These are phyloP conservation scores for Dioctria linearis DNA, from an alignment of 2,888 invertebrate genomes.

Conservation along the genomic window DNA sequence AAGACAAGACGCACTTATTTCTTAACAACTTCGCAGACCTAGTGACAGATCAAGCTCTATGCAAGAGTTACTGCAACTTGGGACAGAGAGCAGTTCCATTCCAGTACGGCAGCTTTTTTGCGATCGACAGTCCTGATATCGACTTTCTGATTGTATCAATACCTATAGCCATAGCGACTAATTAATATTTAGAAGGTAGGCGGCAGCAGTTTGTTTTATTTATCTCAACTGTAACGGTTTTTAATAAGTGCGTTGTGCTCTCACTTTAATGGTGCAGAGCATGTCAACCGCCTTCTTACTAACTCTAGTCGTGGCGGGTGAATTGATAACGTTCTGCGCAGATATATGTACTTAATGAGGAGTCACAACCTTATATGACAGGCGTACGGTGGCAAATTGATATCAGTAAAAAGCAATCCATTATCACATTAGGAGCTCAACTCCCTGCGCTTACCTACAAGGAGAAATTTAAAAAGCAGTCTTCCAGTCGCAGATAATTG, in stretches of 20 bases:
- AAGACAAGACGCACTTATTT: constrained; percentile 43
- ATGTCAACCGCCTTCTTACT: constrained; percentile 6
- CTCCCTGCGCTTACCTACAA: background rate
- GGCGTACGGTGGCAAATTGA: constrained; percentile 47
- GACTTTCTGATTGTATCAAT: constrained; percentile 49
- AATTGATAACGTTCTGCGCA: constrained; percentile 28
- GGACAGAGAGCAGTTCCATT: constrained; percentile 16
- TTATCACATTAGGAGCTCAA: constrained; percentile 44
- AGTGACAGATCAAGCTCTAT: constrained; percentile 41
- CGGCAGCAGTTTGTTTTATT: constrained; percentile 47
- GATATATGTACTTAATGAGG: constrained; percentile 26
- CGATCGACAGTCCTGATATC: constrained; percentile 39
- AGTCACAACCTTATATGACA: constrained; percentile 35
- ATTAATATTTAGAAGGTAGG: constrained; percentile 52
- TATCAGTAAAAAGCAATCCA: constrained; percentile 40
- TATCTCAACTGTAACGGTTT: constrained; percentile 46
- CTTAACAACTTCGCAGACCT: background rate
- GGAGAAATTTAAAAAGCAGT: constrained; percentile 45
- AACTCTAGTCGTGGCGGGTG: background rate
- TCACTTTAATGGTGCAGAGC: constrained; percentile 22
- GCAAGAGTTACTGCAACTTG: background rate
- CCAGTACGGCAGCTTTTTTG: constrained; percentile 32
- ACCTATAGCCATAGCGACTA: constrained; percentile 12
- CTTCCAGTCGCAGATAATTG: constrained; percentile 17
- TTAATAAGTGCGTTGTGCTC: constrained; percentile 50